These are phyloP conservation scores for Acanthis flammea DNA, from an alignment of 2,797 vertebrate species.

Conservation along the genomic window DNA sequence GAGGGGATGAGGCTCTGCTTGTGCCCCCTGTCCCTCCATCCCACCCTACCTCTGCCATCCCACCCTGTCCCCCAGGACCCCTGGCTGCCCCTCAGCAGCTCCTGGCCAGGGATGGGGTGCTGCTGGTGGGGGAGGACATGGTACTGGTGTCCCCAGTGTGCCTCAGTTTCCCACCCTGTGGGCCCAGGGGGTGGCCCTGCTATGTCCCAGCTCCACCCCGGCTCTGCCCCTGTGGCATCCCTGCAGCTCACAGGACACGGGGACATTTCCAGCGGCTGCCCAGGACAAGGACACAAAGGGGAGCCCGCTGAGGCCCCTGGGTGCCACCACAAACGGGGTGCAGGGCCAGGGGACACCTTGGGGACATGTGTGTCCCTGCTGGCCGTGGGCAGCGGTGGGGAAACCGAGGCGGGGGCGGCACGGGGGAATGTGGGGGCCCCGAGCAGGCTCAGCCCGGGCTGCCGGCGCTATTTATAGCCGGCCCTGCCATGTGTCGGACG, in stretches of 20 bases:
- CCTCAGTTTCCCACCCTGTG: neutral
- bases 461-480: constrained; percentile 75
- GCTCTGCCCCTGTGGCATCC: neutral
- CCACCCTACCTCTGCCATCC: neutral
- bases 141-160: accelerated
- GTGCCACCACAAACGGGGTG: accelerated
- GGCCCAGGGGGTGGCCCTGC: accelerated
- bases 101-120: neutral
- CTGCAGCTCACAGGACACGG: accelerated
- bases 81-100: neutral
- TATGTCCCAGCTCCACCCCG: neutral
- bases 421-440: neutral
- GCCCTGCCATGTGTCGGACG: constrained; percentile 74
- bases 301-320: accelerated
- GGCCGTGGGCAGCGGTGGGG: neutral
- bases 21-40: accelerated
- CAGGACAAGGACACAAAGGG: neutral
- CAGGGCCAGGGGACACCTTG: neutral
- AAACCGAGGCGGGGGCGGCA: neutral
- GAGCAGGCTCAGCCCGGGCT: neutral
- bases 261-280: neutral
- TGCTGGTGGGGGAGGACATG: accelerated
- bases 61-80: neutral
- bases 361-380: accelerated
- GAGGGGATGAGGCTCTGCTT: neutral